Percentiles rank a stretch among this genome's conserved stretches.
Conservation (phyloP, 35 echinoderm and acorn worm species). For the Apostichopus parvimensis region DNA sequence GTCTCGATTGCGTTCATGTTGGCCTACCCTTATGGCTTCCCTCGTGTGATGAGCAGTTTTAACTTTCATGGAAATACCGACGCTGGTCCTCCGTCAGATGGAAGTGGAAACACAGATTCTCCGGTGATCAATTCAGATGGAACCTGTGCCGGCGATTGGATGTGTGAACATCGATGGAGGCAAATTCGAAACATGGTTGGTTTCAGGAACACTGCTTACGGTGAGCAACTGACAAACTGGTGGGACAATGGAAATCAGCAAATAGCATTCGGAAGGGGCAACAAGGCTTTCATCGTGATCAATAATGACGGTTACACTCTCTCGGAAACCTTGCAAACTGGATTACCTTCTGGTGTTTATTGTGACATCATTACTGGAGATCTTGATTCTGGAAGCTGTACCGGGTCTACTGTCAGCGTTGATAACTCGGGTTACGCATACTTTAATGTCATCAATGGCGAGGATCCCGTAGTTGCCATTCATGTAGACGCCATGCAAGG, state of each 20-base stretch:
- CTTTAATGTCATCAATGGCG: constrained; percentile 71
- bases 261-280: constrained; percentile 85
- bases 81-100: constrained; percentile 67
- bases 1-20: constrained; percentile 74
- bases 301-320: constrained; percentile 67
- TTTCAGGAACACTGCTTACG: constrained; percentile 75
- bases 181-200: constrained; percentile 83
- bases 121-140: constrained; percentile 62
- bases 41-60: constrained; percentile 88
- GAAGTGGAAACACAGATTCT: constrained; percentile 62
- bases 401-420: constrained; percentile 67
- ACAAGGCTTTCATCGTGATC: constrained; percentile 84
- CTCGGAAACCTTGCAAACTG: constrained; percentile 70
- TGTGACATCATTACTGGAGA: constrained; percentile 82
- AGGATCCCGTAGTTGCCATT: constrained; percentile 89
- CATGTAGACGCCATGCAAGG: constrained; percentile 69
- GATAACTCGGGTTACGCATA: constrained; percentile 79
- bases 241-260: constrained; percentile 87
- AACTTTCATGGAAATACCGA: constrained; percentile 67
- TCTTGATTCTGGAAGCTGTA: constrained; percentile 69
- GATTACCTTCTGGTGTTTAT: constrained; percentile 83
- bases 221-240: constrained; percentile 70
- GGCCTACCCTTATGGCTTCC: constrained; percentile 81
- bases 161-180: constrained; percentile 94
- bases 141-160: constrained; percentile 70